A percentile compares a stretch with the other conserved stretches of the same genome.
These are phyloP conservation scores for Garrulus glandarius DNA, from an alignment of 2,797 vertebrate species.

Conservation along the genomic window DNA sequence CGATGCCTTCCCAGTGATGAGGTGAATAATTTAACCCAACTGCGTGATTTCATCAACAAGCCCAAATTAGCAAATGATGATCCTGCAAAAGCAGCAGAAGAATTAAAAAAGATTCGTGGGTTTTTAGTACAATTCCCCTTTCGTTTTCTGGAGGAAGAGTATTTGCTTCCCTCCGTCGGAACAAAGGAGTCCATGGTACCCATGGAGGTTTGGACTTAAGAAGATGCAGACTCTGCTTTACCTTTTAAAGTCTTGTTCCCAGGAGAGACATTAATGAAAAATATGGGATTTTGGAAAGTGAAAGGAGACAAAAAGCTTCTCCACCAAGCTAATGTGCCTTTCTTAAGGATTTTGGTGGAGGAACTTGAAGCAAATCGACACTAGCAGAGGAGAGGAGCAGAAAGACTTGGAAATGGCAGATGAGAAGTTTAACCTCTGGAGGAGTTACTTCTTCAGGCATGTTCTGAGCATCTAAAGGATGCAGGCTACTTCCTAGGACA, in stretches of 20 bases:
- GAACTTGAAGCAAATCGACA: neutral
- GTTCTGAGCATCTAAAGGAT: neutral
- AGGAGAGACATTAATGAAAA: neutral
- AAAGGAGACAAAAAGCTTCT: neutral
- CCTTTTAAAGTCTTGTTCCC: neutral
- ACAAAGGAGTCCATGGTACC: constrained; percentile 96
- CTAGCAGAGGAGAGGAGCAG: neutral
- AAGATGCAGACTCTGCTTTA: neutral
- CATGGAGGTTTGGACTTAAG: constrained; percentile 95
- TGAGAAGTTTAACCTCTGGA: neutral
- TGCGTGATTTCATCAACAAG: constrained; percentile 85
- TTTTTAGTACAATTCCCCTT: constrained; percentile 96
- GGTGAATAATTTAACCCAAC: constrained; percentile 85
- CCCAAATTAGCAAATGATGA: constrained; percentile 83
- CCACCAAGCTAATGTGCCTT: neutral
- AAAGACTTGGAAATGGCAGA: neutral
- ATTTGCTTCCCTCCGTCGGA: constrained; percentile 90
- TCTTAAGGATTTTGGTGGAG: constrained; percentile 29
- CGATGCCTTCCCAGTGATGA: constrained; percentile 93
- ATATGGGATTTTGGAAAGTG: neutral
- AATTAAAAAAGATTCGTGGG: constrained; percentile 91
- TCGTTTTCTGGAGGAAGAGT: constrained; percentile 88
- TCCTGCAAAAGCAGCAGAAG: constrained; percentile 83
- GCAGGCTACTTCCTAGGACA: constrained; percentile 1
- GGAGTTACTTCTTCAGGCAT: neutral